A percentile compares a stretch with the other conserved stretches of the same genome.
Conservation (phyloP, 2,888 invertebrate species). For the Pogonocherus hispidulus region DNA sequence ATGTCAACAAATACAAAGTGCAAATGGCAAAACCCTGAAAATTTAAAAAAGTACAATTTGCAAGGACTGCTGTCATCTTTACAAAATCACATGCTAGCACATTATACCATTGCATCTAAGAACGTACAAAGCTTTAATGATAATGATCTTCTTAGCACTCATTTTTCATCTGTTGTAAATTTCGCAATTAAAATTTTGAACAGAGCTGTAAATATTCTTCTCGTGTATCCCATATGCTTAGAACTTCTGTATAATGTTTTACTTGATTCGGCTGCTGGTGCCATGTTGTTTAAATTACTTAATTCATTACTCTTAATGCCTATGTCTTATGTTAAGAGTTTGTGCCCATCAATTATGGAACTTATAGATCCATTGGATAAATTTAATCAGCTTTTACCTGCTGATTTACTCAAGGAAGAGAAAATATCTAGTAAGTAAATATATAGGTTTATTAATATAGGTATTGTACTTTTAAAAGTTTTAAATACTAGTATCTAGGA, state of each 20-base stretch:
- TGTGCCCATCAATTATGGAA: constrained; percentile 65
- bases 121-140: constrained; percentile 33
- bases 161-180: constrained; percentile 62
- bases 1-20: constrained; percentile 56
- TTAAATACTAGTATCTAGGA: too few species aligned
- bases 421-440: constrained; percentile 55
- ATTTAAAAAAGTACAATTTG: constrained; percentile 66
- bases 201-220: constrained; percentile 63
- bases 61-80: constrained; percentile 72
- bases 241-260: constrained; percentile 69
- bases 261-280: constrained; percentile 72
- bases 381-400: constrained; percentile 66
- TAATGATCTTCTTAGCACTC: constrained; percentile 56
- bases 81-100: constrained; percentile 74
- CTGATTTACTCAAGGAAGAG: constrained; percentile 63
- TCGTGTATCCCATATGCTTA: constrained; percentile 62
- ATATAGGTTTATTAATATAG: neutral
- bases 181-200: constrained; percentile 62
- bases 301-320: constrained; percentile 73
- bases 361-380: constrained; percentile 66
- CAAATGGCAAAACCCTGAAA: constrained; percentile 61
- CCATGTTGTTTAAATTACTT: constrained; percentile 73
- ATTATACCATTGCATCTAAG: constrained; percentile 62
- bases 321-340: constrained; percentile 63
- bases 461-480: too few species aligned